Conservation (phyloP, 2,113 vertebrate species). For the Gambusia holbrooki region DNA sequence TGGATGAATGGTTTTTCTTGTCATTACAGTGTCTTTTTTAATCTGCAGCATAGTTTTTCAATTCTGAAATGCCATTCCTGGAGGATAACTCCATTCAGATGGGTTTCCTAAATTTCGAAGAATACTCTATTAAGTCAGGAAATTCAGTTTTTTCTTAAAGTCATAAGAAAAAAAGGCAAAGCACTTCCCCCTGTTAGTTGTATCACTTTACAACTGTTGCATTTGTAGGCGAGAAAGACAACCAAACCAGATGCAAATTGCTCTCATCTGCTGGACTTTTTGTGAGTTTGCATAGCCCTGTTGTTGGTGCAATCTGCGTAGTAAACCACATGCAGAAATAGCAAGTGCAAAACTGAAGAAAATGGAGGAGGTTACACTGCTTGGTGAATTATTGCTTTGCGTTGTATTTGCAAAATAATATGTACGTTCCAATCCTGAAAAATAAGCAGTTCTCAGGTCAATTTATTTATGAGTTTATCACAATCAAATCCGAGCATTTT, state of each 20-base stretch:
- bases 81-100: no score
- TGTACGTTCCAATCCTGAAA: no score
- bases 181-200: no score
- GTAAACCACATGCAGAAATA: not conserved
- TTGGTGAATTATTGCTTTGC: not conserved
- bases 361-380: not conserved
- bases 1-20: no score
- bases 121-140: no score
- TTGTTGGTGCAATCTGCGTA: not conserved
- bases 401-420: not conserved
- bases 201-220: no score
- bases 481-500: not conserved
- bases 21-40: no score
- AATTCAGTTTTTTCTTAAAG: no score
- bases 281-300: not conserved
- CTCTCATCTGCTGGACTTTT: not conserved
- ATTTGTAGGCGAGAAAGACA: not conserved
- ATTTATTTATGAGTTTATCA: constrained; percentile 20
- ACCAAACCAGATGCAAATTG: not conserved
- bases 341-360: not conserved
- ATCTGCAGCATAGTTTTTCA: no score
- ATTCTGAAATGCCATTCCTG: no score
- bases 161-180: no score
- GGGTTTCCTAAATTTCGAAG: no score
- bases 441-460: constrained; percentile 3